Base-by-base conservation (phyloP, 2,797 vertebrate species). In the Kryptolebias ocellatus region DNA sequence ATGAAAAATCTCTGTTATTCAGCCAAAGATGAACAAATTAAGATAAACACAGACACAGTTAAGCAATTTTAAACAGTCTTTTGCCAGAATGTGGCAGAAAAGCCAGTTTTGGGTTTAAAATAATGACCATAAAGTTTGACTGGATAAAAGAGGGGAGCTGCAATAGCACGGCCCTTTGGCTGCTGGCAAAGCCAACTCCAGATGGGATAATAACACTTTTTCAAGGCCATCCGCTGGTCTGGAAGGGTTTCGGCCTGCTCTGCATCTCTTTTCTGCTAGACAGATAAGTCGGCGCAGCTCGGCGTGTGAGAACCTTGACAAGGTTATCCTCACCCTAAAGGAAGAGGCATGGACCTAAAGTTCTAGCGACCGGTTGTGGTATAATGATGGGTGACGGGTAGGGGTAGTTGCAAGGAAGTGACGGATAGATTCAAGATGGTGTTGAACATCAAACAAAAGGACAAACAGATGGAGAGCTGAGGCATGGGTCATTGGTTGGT, bases 371-470 rank as follows among this genome's bases (percentile, higher is more conserved):
- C 45, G 66, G 60, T 72, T 83, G 78, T 57, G 80, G 67, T 64
- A 47, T 88, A 83, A 89, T 83, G 67, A 78, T 63, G 76, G 84
- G 72, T 77, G 79, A 86, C 56, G 14, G 65, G 72, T 69, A 65
- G 75, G 77, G 78, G 86, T 68, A 80, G 83, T 80, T 82, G 75
- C n/a, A 46, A 79, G 77, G 87, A 83, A 85, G 83, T 75, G 83
- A 86, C 83, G 81, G 83, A 91, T 87, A 86, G 86, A 86, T 89
- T 89, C 87, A 90, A 90, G 83, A 89, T 90, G 88, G 87, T 79
- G 80, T 86, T 81, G 58, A 89, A 88, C 77, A 87, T 86, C 79
- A 86, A 87, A 78, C 42, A 11, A 62, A 49, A 64, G 77, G 60
- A 83, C 72, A 76, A 83, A 86, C 74, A 83, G 70, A 85, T 73